Evolutionary conservation across 1,140 invertebrate genomes (phyloP), one percentile per base, ranked within the genome.

Genomic region (Scaptomyza graminum): DNA sequence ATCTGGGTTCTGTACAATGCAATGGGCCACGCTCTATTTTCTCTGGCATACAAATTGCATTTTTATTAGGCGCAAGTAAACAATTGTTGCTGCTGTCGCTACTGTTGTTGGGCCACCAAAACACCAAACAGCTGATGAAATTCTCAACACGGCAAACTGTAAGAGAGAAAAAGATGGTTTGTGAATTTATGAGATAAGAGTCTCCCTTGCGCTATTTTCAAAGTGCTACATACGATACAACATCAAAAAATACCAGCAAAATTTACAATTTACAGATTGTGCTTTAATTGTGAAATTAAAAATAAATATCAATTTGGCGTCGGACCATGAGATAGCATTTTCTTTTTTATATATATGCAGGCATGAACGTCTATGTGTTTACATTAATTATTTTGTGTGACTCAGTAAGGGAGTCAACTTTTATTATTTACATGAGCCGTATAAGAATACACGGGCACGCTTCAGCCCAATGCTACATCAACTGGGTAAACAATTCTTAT

Each of bases 281-380:
- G 62, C 77, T 84, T 81, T 78, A 69, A 83, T 85, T 78, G 75
- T 87, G 79, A 87, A 87, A 87, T 87, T 88, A 88, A 88, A 87
- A 83, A 60, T 65, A 87, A 76, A 88, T 76, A 83, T 47, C 43
- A 39, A 57, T 51, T 77, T 8, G 28, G 41, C 63, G 22, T 13
- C 49, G 69, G 66, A 77, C 78, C 77, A 77, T 77, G 78, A 84
- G 46, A 50, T 18, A 50, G 81, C 81, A 80, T n/a, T 64, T 64
- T 50, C 54, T 18, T 0, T 4, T 12, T 5, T 34, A 51, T 9
- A 51, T 41, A 37, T 22, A 18, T 25, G 18, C 28, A 31, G 28
- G 5, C 28, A 31, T 31, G 28, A 31, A 2, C 28, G n/a, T n/a
- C 4, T 11, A 5, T 25, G 11, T 41, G 12, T 55, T 7, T 15